Conservation (phyloP, 2,888 invertebrate genomes). For the Thereva nobilitata region DNA sequence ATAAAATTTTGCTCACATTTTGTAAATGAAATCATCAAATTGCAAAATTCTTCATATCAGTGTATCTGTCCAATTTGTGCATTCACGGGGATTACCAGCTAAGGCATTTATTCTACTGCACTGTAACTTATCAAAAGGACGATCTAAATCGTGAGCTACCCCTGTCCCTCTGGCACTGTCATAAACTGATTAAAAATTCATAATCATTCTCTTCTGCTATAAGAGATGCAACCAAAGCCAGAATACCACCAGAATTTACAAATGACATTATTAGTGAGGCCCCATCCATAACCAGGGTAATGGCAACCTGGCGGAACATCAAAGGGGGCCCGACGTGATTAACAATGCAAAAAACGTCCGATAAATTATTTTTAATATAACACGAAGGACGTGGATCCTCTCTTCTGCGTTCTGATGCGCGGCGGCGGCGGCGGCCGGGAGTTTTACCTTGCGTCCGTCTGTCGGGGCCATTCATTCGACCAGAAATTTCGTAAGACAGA, state of each 20-base stretch:
- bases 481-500: slow-evolving; percentile 32
- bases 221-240: not conserved
- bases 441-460: slow-evolving; percentile 12
- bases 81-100: too few relatives aligned
- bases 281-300: slow-evolving; percentile 20
- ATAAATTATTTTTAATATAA: slow-evolving; percentile 35
- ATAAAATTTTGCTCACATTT: too few relatives aligned
- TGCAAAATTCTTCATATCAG: too few relatives aligned
- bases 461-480: slow-evolving; percentile 28
- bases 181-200: slow-evolving; percentile 13
- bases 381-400: slow-evolving; percentile 7
- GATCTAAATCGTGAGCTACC: too few relatives aligned
- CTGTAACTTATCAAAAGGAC: too few relatives aligned
- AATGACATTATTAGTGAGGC: slow-evolving; percentile 26
- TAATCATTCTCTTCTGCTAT: slow-evolving; percentile 12
- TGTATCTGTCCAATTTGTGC: too few relatives aligned
- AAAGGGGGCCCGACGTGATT: slow-evolving; percentile 26
- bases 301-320: slow-evolving; percentile 8
- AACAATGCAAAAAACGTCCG: slow-evolving; percentile 35
- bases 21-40: too few relatives aligned
- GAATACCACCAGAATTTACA: slow-evolving; percentile 22
- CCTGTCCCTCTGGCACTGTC: too few relatives aligned
- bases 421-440: slow-evolving; percentile 6
- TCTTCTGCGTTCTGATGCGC: not conserved
- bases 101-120: too few relatives aligned